These are phyloP conservation scores for Meloe dianella DNA, from an alignment of 2,888 invertebrate genomes.

Conservation along the genomic window DNA sequence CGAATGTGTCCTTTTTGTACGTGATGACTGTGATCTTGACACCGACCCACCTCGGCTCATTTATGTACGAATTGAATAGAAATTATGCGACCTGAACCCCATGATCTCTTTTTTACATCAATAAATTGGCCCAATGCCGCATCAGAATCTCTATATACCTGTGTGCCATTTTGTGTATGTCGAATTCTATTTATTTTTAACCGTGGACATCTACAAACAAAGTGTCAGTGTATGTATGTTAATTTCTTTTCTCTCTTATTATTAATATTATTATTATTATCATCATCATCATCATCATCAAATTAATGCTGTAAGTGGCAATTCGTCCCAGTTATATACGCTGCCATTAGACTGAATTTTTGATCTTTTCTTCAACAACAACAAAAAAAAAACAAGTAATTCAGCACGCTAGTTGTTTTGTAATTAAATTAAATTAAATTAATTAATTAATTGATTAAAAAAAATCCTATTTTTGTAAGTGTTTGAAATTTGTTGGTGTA, in stretches of 20 bases:
- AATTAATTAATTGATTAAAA: slow-evolving; percentile 36
- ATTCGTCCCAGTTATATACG: slow-evolving; percentile 40
- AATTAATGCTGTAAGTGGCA: slow-evolving; percentile 24
- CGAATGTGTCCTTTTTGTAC: slow-evolving; percentile 59
- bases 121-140: slow-evolving; percentile 43
- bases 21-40: slow-evolving; percentile 60
- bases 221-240: slow-evolving; percentile 33
- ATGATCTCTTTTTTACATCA: slow-evolving; percentile 39
- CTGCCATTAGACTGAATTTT: slow-evolving; percentile 47
- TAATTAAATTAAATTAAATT: slow-evolving; percentile 19
- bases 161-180: slow-evolving; percentile 41
- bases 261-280: slow-evolving; percentile 21
- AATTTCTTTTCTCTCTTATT: slow-evolving; percentile 16
- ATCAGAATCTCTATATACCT: slow-evolving; percentile 33
- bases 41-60: slow-evolving; percentile 57
- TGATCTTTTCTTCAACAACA: slow-evolving; percentile 4
- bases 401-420: too few relatives aligned
- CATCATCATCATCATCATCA: background rate
- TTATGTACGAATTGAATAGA: slow-evolving; percentile 58
- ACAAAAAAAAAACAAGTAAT: too few relatives aligned
- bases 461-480: slow-evolving; percentile 58
- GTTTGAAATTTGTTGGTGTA: slow-evolving; percentile 54
- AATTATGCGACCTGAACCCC: slow-evolving; percentile 41
- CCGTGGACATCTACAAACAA: slow-evolving; percentile 26
- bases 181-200: slow-evolving; percentile 31